phyloP scores from a whole-genome alignment of 35 echinoderm and acorn worm genomes.

The Apostichopus californicus region DNA sequence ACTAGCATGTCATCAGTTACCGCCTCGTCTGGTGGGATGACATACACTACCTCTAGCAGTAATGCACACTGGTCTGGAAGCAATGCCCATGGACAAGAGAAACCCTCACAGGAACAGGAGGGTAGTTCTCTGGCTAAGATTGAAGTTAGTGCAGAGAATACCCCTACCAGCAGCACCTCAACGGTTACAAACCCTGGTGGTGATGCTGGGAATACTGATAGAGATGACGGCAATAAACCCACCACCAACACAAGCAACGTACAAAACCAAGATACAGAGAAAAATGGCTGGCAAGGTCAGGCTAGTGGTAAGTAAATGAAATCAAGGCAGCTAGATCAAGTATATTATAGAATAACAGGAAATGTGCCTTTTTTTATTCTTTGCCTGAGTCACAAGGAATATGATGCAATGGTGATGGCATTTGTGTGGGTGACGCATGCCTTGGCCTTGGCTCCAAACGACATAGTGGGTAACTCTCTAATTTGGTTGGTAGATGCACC shows the following conservation, averaged over 20 bases:
- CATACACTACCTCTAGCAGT: slow-evolving; percentile 44
- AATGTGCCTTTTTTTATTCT: no score
- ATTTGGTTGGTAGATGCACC: no score
- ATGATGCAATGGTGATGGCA: no score
- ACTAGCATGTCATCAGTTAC: slow-evolving; percentile 15
- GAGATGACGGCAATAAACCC: slow-evolving; percentile 14
- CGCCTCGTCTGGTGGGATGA: slow-evolving; percentile 13
- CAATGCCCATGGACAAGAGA: slow-evolving; percentile 25
- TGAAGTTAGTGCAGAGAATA: slow-evolving; percentile 23
- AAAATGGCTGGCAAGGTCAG: slow-evolving; percentile 22
- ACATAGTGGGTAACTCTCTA: no score
- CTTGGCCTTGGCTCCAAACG: no score
- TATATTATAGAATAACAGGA: no score
- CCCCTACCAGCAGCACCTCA: slow-evolving; percentile 25
- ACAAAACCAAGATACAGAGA: slow-evolving; percentile 34
- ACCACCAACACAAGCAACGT: slow-evolving; percentile 33
- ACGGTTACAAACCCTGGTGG: background rate
- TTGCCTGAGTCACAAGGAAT: no score
- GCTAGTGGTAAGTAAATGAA: background rate
- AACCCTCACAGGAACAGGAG: slow-evolving; percentile 6
- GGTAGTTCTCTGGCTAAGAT: background rate
- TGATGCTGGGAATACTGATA: background rate
- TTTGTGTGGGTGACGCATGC: no score
- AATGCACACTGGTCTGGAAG: slow-evolving; percentile 21
- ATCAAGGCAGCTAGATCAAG: no score